Percentiles rank a stretch among this genome's conserved stretches.
Evolutionary conservation across 2,113 vertebrate genomes (phyloP).

Genomic region (Anhinga rufa): DNA sequence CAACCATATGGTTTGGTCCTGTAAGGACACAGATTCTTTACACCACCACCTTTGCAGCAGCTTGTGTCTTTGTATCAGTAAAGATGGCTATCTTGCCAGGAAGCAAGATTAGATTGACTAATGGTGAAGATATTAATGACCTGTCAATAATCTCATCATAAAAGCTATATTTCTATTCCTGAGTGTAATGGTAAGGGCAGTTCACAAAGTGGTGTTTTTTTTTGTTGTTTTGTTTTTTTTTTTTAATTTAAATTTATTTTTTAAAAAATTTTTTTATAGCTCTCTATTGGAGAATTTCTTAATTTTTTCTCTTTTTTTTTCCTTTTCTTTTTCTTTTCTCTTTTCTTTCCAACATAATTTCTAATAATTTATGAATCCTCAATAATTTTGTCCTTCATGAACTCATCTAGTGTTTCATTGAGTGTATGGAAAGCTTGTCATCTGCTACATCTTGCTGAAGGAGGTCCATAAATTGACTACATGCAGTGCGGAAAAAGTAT

Average conservation of each 20-base stretch:
- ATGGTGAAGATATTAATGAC: background rate
- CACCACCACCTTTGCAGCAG: background rate
- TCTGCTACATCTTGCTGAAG: background rate
- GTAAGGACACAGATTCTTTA: background rate
- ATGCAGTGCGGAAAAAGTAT: background rate
- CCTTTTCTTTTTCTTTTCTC: background rate
- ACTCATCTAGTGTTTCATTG: background rate
- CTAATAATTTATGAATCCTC: background rate
- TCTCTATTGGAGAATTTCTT: background rate
- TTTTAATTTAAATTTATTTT: no score
- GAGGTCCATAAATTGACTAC: background rate
- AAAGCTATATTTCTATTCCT: background rate
- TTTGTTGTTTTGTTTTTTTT: no score
- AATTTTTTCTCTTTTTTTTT: background rate
- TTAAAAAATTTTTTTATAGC: rapidly evolving
- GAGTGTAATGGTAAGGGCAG: background rate
- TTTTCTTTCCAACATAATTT: background rate
- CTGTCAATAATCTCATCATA: background rate
- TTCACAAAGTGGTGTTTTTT: no score
- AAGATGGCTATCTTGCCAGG: background rate
- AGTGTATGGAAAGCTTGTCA: background rate
- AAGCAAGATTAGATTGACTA: background rate
- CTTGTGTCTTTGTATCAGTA: background rate
- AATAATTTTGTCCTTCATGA: background rate
- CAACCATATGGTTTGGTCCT: background rate